Base-by-base conservation (phyloP, 1,140 invertebrate species). In the Drosophila hydei region DNA sequence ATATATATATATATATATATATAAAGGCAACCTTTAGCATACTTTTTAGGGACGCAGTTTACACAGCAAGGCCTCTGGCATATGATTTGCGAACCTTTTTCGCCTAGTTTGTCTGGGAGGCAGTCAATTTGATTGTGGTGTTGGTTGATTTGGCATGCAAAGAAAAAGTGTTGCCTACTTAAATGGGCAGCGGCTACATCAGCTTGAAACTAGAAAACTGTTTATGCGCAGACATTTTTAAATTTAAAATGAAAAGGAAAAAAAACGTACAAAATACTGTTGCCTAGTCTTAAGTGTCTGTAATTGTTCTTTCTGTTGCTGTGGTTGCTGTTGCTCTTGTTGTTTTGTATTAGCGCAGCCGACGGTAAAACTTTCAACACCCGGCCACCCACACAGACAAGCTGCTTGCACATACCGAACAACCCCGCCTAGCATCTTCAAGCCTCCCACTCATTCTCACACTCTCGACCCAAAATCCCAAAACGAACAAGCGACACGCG, bases 401-500 rank as follows among this genome's bases (percentile, higher is more conserved):
- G 33, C 65, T 52, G 18, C 59, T 45, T 16, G 16, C 63, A 45
- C 7, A n/a, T n/a, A n/a, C n/a, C n/a, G n/a, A n/a, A n/a, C n/a
- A n/a, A 6, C 25, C 38, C 16, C n/a, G 11, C 14, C 38, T 8
- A 42, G 6, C 38, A 42, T 16, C 38, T 42, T 42, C 14, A 16
- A 1, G 51, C 30, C 45, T 40, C 48, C 14, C 12, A 14, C 3
- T 7, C 21, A 19, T 50, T 12, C 5, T 33, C 33, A 18, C 40
- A n/a, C 7, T 70, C 73, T 47, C 79, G 79, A 87, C 72, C 73
- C 64, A 75, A 85, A 85, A 85, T 72, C 68, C 83, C 74, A 87
- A 85, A 87, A 87, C 81, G 81, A 88, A 87, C 83, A 81, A 87
- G 78, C 81, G 83, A 87, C 83, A 87, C 81, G 81, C 81, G 81